These are phyloP conservation scores for Nerophis ophidion DNA, from an alignment of 2,113 vertebrate species.

Conservation along the genomic window DNA sequence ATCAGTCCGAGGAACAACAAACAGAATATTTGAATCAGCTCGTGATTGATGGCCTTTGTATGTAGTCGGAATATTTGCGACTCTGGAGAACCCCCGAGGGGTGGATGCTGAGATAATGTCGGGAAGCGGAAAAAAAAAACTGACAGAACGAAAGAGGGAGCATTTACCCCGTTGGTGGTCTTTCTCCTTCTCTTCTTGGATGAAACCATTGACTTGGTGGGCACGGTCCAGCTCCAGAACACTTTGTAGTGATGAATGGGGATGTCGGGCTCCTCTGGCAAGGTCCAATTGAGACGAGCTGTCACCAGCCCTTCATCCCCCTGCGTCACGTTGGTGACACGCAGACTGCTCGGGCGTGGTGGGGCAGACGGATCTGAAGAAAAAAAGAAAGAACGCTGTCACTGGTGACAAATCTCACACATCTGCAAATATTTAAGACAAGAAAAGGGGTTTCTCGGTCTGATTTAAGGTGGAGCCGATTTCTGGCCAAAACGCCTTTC, in stretches of 20 bases:
- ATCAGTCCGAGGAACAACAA: constrained; percentile 40
- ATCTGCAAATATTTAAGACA: constrained; percentile 34
- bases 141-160: constrained; percentile 7
- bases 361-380: constrained; percentile 83
- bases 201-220: constrained; percentile 77
- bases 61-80: constrained; percentile 33
- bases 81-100: constrained; percentile 14
- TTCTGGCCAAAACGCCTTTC: constrained; percentile 26
- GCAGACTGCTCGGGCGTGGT: constrained; percentile 76
- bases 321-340: constrained; percentile 73
- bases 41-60: constrained; percentile 29
- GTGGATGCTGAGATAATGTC: constrained; percentile 34
- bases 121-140: constrained; percentile 7
- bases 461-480: constrained; percentile 20
- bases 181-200: constrained; percentile 89
- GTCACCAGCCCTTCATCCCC: constrained; percentile 74
- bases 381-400: constrained; percentile 28
- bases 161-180: constrained; percentile 81
- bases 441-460: constrained; percentile 8
- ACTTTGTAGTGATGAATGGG: constrained; percentile 93
- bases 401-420: constrained; percentile 7
- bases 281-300: constrained; percentile 78
- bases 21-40: constrained; percentile 28
- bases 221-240: constrained; percentile 86
- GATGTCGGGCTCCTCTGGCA: constrained; percentile 82